Percentiles rank a stretch among this genome's conserved stretches.
phyloP scores from a whole-genome alignment of 2,888 invertebrate species.

The Phania funesta region DNA sequence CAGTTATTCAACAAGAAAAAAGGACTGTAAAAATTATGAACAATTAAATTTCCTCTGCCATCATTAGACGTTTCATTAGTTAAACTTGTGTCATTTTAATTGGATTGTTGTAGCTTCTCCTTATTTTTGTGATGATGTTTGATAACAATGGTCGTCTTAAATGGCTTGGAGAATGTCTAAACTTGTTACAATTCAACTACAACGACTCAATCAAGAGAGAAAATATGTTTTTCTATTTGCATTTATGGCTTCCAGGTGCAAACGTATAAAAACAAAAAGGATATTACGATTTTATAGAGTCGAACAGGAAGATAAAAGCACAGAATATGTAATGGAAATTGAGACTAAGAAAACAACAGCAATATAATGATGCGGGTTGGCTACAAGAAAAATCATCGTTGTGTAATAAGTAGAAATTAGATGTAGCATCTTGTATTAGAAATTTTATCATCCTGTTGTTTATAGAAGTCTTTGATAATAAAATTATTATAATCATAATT shows the following conservation, averaged over 20 bases:
- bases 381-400: slow-evolving; percentile 4
- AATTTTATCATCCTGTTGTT: slow-evolving; percentile 40
- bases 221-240: slow-evolving; percentile 40
- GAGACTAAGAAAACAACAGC: neutral
- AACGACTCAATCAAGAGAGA: neutral
- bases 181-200: slow-evolving; percentile 8
- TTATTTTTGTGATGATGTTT: neutral
- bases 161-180: neutral
- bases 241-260: slow-evolving; percentile 58
- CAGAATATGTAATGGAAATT: slow-evolving; percentile 10
- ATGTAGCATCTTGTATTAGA: neutral
- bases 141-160: neutral
- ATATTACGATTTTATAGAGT: slow-evolving; percentile 39
- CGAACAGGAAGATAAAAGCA: neutral
- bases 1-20: slow-evolving; percentile 13
- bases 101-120: slow-evolving; percentile 44
- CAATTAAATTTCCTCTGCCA: slow-evolving; percentile 64
- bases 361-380: neutral
- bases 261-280: slow-evolving; percentile 27
- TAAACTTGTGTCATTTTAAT: slow-evolving; percentile 64
- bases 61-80: slow-evolving; percentile 57
- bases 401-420: neutral
- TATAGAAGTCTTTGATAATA: neutral
- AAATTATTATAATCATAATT: slow-evolving; percentile 45
- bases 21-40: slow-evolving; percentile 18